These are phyloP conservation scores for Anguilla rostrata DNA, from an alignment of 2,113 vertebrate genomes.

Conservation along the genomic window DNA sequence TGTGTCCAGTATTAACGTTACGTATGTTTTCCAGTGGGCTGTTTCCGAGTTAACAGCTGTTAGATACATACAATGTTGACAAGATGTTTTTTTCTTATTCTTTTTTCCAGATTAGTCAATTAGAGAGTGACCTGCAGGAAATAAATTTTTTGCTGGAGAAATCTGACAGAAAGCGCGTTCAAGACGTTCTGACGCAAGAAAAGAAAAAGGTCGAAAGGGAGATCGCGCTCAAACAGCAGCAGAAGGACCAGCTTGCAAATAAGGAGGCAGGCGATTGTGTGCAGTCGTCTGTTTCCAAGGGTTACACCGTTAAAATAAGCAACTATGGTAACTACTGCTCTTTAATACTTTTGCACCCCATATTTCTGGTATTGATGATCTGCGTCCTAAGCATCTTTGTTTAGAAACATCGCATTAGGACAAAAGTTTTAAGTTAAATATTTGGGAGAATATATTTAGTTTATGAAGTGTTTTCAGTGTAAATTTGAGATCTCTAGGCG, in stretches of 20 bases:
- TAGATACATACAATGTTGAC: neutral
- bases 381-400: too few species aligned
- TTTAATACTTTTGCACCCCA: rapidly evolving
- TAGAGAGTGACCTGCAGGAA: slow-evolving; percentile 87
- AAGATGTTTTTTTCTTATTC: neutral
- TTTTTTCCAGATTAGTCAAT: slow-evolving; percentile 66
- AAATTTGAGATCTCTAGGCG: too few species aligned
- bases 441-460: too few species aligned
- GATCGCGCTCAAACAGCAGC: slow-evolving; percentile 73
- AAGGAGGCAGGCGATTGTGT: slow-evolving; percentile 66
- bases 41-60: neutral
- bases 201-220: slow-evolving; percentile 86
- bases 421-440: too few species aligned
- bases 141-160: slow-evolving; percentile 75
- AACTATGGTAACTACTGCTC: slow-evolving; percentile 80
- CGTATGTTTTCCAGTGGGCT: neutral
- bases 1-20: too few species aligned
- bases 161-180: slow-evolving; percentile 76
- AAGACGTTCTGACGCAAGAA: slow-evolving; percentile 79
- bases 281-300: slow-evolving; percentile 61
- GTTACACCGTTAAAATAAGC: slow-evolving; percentile 92
- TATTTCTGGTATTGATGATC: too few species aligned
- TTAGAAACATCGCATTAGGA: too few species aligned
- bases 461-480: too few species aligned
- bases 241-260: slow-evolving; percentile 70